phyloP scores from a whole-genome alignment of 2,113 vertebrate genomes.

The Myrmecophaga tridactyla region DNA sequence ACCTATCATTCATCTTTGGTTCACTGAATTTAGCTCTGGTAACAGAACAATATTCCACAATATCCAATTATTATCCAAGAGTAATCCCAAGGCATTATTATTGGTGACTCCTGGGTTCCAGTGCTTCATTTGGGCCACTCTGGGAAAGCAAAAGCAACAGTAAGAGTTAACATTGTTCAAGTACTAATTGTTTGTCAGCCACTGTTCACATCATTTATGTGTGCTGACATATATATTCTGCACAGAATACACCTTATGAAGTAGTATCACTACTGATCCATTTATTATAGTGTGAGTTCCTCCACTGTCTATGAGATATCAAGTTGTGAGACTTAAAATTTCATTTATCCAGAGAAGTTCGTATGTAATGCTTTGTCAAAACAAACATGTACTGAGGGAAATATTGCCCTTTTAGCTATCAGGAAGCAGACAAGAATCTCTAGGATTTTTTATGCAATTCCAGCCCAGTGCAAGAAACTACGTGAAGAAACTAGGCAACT shows the following conservation, averaged over 20 bases:
- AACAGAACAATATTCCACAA: neutral
- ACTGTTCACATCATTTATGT: neutral
- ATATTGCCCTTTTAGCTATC: neutral
- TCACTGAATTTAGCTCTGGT: neutral
- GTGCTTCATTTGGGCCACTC: neutral
- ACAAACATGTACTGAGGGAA: neutral
- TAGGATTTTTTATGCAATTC: neutral
- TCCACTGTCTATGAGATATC: neutral
- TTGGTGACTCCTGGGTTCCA: neutral
- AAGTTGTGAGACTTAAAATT: conserved; percentile 4
- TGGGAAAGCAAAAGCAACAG: neutral
- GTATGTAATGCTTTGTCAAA: neutral
- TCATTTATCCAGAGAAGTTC: neutral
- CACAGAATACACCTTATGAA: neutral
- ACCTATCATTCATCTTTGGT: neutral
- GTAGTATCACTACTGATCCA: neutral
- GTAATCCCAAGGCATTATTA: neutral
- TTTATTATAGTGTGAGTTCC: neutral
- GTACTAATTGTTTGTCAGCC: neutral
- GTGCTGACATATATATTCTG: neutral
- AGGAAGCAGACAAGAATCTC: neutral
- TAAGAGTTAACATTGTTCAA: neutral
- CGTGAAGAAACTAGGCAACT: neutral
- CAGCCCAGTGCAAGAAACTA: neutral
- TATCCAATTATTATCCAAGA: too few species aligned